A percentile compares a stretch with the other conserved stretches of the same genome.
These are phyloP conservation scores for Drosophila prolongata DNA, from an alignment of 2,888 invertebrate species.

Conservation along the genomic window DNA sequence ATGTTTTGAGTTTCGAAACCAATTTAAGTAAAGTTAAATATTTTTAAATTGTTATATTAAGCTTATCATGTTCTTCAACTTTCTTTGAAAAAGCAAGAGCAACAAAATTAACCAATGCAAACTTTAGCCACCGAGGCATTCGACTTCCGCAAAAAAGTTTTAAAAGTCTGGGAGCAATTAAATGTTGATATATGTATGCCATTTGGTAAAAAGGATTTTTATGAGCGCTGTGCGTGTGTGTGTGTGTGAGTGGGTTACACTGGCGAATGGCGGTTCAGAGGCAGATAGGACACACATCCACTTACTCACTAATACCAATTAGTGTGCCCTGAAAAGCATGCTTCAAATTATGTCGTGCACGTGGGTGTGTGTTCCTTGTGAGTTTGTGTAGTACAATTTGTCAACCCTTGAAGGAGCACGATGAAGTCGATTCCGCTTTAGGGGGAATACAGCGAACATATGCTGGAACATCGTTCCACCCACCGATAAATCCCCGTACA, in stretches of 20 bases:
- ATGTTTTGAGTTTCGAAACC: background rate
- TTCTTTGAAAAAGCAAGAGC: slow-evolving; percentile 10
- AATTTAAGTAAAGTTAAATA: slow-evolving; percentile 1
- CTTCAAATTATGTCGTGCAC: slow-evolving; percentile 69
- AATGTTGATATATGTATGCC: slow-evolving; percentile 15
- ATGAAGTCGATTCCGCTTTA: slow-evolving; percentile 31
- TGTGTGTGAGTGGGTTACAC: slow-evolving; percentile 47
- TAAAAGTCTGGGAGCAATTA: slow-evolving; percentile 1
- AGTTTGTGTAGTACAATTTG: slow-evolving; percentile 58
- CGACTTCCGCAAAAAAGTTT: slow-evolving; percentile 25
- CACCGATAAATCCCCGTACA: slow-evolving; percentile 34
- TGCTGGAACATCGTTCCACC: slow-evolving; percentile 39
- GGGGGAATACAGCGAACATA: slow-evolving; percentile 52
- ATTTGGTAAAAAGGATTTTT: slow-evolving; percentile 54
- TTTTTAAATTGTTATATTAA: slow-evolving; percentile 7
- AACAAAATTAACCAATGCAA: slow-evolving; percentile 28
- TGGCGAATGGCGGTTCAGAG: slow-evolving; percentile 15
- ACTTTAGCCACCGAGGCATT: slow-evolving; percentile 19
- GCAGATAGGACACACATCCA: slow-evolving; percentile 70
- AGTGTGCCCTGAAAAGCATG: slow-evolving; percentile 69
- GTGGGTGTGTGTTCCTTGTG: slow-evolving; percentile 12
- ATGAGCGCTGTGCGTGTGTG: slow-evolving; percentile 22
- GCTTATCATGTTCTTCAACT: slow-evolving; percentile 6
- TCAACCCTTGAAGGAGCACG: slow-evolving; percentile 58
- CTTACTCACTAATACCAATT: slow-evolving; percentile 75